Evolutionary conservation across 2,113 vertebrate species (phyloP), one percentile per base, ranked within the genome.

Genomic region (Brachypteracias leptosomus): DNA sequence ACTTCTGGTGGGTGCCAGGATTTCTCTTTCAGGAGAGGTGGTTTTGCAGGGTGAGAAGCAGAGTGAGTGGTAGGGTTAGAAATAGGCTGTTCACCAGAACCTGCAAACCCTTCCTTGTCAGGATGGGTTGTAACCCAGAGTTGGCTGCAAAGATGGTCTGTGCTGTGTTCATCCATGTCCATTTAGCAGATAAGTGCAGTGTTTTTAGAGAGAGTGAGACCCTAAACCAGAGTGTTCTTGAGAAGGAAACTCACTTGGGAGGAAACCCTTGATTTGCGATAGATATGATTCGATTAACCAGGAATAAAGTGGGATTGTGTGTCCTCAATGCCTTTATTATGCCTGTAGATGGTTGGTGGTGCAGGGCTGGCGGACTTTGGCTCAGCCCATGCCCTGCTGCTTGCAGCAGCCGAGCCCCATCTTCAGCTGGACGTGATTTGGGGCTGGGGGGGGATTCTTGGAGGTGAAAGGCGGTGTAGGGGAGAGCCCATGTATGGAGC

Each of bases 41-140:
- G 28, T 57, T 35, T 5, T 25, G 67, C 78, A 44, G 84, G 71
- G 75, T 58, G 84, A 66, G 81, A 26, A 42, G 52, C 6, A 0
- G 0, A 65, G 33, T 4, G 85, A 75, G 70, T 0, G 40, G 20
- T 8, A 12, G 61, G 67, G 40, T 71, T 49, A 8, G 49, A 22
- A 20, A 6, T 5, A 51, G 66, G 71, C 62, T 33, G 55, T n/a
- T 47, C 10, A 7, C 5, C 31, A 12, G 46, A 26, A 51, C 28
- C 33, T 25, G 36, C 40, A 1, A 9, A 8, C 5, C 9, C 36
- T 9, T 17, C 18, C 42, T 19, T 8, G 8, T 3, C 6, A 31
- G 24, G 28, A 1, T 12, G 68, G 22, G 47, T 0, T 10, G 36
- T 2, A 22, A 7, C 1, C 2, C 5, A 4, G 2, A 26, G 10